Base-by-base conservation (phyloP, 2,888 invertebrate species). In the Tryphoninae sp. region DNA sequence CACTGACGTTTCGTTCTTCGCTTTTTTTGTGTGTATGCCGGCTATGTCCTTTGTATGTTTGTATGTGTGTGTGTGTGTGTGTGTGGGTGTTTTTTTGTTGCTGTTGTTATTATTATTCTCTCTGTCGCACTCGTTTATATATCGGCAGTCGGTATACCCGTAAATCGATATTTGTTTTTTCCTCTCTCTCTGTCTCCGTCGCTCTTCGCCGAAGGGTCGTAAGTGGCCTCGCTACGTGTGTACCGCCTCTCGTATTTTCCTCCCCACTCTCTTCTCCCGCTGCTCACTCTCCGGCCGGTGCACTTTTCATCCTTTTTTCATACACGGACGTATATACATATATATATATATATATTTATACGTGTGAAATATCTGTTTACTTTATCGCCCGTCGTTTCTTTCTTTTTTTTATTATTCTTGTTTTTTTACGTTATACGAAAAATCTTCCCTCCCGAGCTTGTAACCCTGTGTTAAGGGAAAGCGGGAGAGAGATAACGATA, bases 71-170 rank as follows among this genome's bases (percentile, higher is more conserved):
- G 2, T 33, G 33, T 33, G 33, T 33, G 1, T 33, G 33, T 33
- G 33, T 33, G 4, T 33, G 2, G 6, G 33, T 33, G 33, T 33
- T 33, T 4, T 33, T 4, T 33, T 6, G 33, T 26, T 26, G 2
- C 4, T 26, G 2, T 26, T 26, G 26, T 33, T 33, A 33, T 33
- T 26, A 53, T 55, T 59, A 23, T 42, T 42, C 9, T 71, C 55
- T 58, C 45, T 61, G 33, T 45, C 58, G 22, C 69, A 64, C 64
- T 75, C 67, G 62, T 65, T 79, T 67, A 74, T 65, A 72, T 59
- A 45, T 71, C 59, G 82, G 74, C 81, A 83, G 80, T 83, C 82
- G 69, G 74, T 84, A 75, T 82, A 84, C 80, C 77, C 80, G 82
- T 84, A 82, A 83, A 84, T 84, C 82, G 83, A 84, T 83, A 79